Conservation (phyloP, 2,888 invertebrate species). For the Patella pellucida region DNA sequence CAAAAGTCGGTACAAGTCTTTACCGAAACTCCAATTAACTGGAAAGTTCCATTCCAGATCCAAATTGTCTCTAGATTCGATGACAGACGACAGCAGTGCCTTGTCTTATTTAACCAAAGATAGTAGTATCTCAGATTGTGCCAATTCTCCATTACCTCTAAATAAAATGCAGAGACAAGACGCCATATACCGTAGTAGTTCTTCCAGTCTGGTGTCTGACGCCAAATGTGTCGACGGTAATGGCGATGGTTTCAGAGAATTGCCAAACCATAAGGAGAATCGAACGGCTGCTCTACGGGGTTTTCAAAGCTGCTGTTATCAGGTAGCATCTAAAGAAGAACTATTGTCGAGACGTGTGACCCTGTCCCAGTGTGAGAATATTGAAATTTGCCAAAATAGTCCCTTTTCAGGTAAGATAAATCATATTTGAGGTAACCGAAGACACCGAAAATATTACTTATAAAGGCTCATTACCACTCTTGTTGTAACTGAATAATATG, state of each 20-base stretch:
- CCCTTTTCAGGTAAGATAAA: neutral
- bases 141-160: constrained; percentile 16
- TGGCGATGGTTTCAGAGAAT: constrained; percentile 16
- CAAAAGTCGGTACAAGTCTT: neutral
- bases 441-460: too few species aligned
- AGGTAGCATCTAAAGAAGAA: constrained; percentile 4
- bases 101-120: constrained; percentile 25
- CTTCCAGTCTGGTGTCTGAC: constrained; percentile 49
- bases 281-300: neutral
- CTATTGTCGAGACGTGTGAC: constrained; percentile 18
- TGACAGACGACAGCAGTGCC: constrained; percentile 18
- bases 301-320: constrained; percentile 12
- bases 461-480: too few species aligned
- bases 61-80: constrained; percentile 11
- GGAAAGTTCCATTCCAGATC: neutral
- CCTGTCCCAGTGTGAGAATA: constrained; percentile 18
- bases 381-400: constrained; percentile 7
- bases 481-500: too few species aligned
- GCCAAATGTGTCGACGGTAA: constrained; percentile 26
- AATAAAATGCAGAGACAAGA: constrained; percentile 36
- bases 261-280: neutral
- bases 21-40: constrained; percentile 2
- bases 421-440: too few species aligned
- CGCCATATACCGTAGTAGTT: constrained; percentile 44
- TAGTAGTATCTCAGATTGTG: constrained; percentile 21